phyloP scores from a whole-genome alignment of 2,797 vertebrate species.

The Bufotes viridis region DNA sequence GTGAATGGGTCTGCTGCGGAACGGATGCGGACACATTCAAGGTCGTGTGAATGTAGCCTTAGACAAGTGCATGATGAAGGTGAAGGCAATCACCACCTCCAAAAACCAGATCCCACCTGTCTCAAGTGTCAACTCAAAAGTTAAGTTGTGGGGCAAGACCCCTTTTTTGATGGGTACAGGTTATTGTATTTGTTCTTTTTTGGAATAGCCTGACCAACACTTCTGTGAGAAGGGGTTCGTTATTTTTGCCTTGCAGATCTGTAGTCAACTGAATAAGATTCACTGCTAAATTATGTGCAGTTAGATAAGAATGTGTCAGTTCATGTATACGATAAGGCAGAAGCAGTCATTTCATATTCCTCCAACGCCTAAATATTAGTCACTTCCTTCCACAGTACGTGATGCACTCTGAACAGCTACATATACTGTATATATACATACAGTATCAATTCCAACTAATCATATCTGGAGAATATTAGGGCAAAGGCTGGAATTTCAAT shows the following conservation, averaged over 20 bases:
- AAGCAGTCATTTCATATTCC: slow-evolving; percentile 3
- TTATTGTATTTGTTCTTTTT: background rate
- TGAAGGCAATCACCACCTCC: no score
- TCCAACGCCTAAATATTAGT: slow-evolving; percentile 26
- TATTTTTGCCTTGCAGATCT: background rate
- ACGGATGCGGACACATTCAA: no score
- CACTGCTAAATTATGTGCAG: slow-evolving; percentile 3
- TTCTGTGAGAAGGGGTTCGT: background rate
- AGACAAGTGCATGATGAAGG: no score
- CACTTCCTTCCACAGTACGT: background rate
- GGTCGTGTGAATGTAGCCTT: no score
- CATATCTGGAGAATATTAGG: background rate
- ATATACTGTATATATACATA: background rate
- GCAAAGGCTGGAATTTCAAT: background rate
- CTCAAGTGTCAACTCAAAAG: no score
- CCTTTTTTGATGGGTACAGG: background rate
- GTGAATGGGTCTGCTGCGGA: no score
- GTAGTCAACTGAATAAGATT: background rate
- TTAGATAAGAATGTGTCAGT: slow-evolving; percentile 1
- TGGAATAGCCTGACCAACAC: background rate
- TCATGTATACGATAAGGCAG: background rate
- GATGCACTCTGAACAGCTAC: background rate
- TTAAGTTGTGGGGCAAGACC: no score
- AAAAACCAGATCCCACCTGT: no score
- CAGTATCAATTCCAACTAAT: background rate